phyloP scores from a whole-genome alignment of 2,113 vertebrate genomes.

The Dicentrarchus labrax region DNA sequence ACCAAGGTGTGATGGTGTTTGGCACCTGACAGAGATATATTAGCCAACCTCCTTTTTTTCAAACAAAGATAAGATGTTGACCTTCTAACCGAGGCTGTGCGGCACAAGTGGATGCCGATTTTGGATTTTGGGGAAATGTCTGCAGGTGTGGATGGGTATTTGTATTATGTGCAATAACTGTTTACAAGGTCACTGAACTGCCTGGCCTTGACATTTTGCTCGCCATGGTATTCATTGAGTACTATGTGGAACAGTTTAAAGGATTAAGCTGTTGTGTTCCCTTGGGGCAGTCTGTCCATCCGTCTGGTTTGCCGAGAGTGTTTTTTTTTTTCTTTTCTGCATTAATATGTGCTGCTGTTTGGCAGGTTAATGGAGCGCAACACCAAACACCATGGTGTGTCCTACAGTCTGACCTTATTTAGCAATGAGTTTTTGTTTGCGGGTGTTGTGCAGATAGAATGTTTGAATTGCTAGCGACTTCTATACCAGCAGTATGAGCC shows the following conservation, averaged over 20 bases:
- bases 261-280: constrained; percentile 78
- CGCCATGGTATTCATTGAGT: constrained; percentile 74
- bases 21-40: constrained; percentile 83
- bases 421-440: constrained; percentile 47
- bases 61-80: constrained; percentile 78
- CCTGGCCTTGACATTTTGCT: constrained; percentile 76
- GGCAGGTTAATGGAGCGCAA: constrained; percentile 77
- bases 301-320: constrained; percentile 30
- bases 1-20: constrained; percentile 77
- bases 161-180: constrained; percentile 65
- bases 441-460: constrained; percentile 24
- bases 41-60: constrained; percentile 51
- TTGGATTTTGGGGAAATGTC: constrained; percentile 51
- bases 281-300: constrained; percentile 67
- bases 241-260: constrained; percentile 79
- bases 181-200: constrained; percentile 79
- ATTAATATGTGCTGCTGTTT: constrained; percentile 65
- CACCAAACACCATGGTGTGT: constrained; percentile 69
- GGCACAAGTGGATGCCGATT: constrained; percentile 55
- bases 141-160: constrained; percentile 55
- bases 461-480: constrained; percentile 24
- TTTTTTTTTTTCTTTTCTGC: constrained; percentile 47
- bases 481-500: not conserved
- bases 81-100: constrained; percentile 62
- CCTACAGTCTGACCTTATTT: constrained; percentile 75